Percentiles rank a stretch among this genome's conserved stretches.
phyloP scores from a whole-genome alignment of 2,888 invertebrate species.

The Limnephilus lunatus region DNA sequence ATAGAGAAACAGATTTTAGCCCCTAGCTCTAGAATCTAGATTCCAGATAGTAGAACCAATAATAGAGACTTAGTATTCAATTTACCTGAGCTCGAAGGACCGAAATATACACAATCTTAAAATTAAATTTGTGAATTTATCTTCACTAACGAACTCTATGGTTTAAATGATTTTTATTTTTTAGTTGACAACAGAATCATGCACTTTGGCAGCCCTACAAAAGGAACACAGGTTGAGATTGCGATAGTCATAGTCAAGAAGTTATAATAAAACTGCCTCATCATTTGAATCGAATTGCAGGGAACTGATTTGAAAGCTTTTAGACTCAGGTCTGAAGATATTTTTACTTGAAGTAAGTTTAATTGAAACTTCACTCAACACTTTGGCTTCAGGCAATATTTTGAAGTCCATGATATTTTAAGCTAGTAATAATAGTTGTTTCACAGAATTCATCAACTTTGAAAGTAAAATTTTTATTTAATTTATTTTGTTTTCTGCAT shows the following conservation, averaged over 20 bases:
- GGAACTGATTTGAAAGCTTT: neutral
- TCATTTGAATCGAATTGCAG: neutral
- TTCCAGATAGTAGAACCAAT: neutral
- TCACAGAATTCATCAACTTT: no score
- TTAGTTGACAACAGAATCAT: neutral
- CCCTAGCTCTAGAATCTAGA: neutral
- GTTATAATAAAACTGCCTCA: neutral
- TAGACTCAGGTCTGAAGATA: neutral
- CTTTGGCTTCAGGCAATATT: neutral
- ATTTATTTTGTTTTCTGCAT: no score
- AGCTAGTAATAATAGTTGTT: neutral
- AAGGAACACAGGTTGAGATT: neutral
- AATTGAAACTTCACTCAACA: neutral
- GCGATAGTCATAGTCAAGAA: neutral
- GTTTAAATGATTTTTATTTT: neutral
- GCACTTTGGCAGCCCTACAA: neutral
- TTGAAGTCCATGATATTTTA: neutral
- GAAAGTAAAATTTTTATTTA: no score
- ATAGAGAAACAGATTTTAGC: neutral
- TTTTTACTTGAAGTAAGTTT: neutral
- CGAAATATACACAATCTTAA: neutral
- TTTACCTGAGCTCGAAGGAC: neutral
- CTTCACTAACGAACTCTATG: neutral
- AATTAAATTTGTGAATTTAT: neutral
- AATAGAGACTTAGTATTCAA: neutral